Evolutionary conservation across 2,888 invertebrate genomes (phyloP).

Genomic region (Leptarthrus brevirostris): DNA sequence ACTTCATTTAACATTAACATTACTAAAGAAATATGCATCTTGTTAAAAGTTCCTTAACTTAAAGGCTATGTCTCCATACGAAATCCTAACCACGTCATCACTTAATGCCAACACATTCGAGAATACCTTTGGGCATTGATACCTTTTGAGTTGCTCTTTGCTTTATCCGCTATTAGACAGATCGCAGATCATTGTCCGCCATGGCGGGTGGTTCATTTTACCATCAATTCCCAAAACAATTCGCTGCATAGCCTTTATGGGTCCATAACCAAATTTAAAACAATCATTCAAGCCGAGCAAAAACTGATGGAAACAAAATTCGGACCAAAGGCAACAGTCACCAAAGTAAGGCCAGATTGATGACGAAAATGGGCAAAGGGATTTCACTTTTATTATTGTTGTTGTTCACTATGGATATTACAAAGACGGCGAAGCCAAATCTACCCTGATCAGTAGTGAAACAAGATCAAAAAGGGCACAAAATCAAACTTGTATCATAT

Average conservation of each 20-base stretch:
- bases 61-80: no score
- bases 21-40: no score
- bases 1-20: no score
- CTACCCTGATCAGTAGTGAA: constrained; percentile 42
- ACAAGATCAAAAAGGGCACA: constrained; percentile 38
- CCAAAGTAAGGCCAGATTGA: constrained; percentile 20
- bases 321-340: constrained; percentile 11
- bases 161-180: constrained; percentile 35
- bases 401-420: constrained; percentile 44
- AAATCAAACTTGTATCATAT: constrained; percentile 44
- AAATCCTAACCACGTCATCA: constrained; percentile 4
- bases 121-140: constrained; percentile 26
- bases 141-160: constrained; percentile 3
- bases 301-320: constrained; percentile 35
- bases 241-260: constrained; percentile 43
- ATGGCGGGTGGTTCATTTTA: constrained; percentile 39
- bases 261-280: constrained; percentile 49
- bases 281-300: constrained; percentile 24
- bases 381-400: constrained; percentile 51
- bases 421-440: constrained; percentile 20
- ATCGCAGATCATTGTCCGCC: constrained; percentile 27
- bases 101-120: background rate
- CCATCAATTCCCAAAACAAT: constrained; percentile 45
- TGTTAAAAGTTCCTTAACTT: no score
- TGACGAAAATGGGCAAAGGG: constrained; percentile 50